Percentiles rank a stretch among this genome's conserved stretches.
These are phyloP conservation scores for Papilio gigon DNA, from an alignment of 2,888 invertebrate genomes.

Conservation along the genomic window DNA sequence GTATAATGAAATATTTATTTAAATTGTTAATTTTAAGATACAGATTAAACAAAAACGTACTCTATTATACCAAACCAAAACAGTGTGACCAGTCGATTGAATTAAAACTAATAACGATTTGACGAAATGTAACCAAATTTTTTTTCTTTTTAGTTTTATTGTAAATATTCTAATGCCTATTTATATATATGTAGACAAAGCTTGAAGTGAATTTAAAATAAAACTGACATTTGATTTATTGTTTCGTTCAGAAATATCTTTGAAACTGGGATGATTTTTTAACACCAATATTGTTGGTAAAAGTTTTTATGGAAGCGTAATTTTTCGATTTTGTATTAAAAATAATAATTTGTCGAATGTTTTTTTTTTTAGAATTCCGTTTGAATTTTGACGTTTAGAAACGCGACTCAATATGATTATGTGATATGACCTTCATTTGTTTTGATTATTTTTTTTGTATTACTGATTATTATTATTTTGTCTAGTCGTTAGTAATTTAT, in stretches of 20 bases:
- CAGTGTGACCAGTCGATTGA: slow-evolving; percentile 66
- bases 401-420: slow-evolving; percentile 24
- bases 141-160: slow-evolving; percentile 51
- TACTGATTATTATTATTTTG: slow-evolving; percentile 49
- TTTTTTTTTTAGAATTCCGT: not conserved
- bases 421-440: slow-evolving; percentile 38
- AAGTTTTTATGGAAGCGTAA: not conserved
- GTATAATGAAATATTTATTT: slow-evolving; percentile 47
- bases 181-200: slow-evolving; percentile 34
- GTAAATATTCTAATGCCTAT: slow-evolving; percentile 47
- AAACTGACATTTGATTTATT: too few species aligned
- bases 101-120: slow-evolving; percentile 46
- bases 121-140: slow-evolving; percentile 60
- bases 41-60: slow-evolving; percentile 41
- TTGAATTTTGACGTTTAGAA: slow-evolving; percentile 21
- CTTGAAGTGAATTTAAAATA: too few species aligned
- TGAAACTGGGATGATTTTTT: not conserved
- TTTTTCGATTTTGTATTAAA: not conserved
- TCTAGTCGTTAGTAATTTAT: slow-evolving; percentile 80
- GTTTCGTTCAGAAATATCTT: too few species aligned
- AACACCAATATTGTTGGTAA: not conserved
- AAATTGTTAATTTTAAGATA: slow-evolving; percentile 44
- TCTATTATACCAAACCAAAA: slow-evolving; percentile 75
- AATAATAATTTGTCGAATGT: not conserved
- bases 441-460: slow-evolving; percentile 39